phyloP scores from a whole-genome alignment of 2,888 invertebrate genomes.

The Bellardia bayeri region DNA sequence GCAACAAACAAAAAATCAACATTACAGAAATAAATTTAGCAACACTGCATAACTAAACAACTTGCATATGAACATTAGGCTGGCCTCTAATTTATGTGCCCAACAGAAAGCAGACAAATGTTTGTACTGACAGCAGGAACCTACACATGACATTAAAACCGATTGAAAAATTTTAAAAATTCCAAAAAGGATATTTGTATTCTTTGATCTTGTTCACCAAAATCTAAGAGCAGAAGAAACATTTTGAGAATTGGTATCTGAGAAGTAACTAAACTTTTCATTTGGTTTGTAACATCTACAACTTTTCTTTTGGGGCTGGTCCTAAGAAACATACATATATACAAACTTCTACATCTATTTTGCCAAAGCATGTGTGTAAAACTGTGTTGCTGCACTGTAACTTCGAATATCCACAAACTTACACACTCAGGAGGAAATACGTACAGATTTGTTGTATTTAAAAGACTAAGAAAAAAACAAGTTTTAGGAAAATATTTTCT shows the following conservation, averaged over 20 bases:
- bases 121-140: too few relatives aligned
- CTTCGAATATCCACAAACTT: conserved; percentile 11
- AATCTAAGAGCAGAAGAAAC: too few relatives aligned
- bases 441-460: background rate
- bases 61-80: background rate
- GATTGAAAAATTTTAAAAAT: too few relatives aligned
- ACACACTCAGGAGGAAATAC: background rate
- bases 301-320: too few relatives aligned
- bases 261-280: too few relatives aligned
- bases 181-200: too few relatives aligned
- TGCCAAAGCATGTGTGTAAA: background rate
- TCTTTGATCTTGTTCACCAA: too few relatives aligned
- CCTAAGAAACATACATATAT: background rate
- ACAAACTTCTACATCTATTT: background rate
- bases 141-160: too few relatives aligned
- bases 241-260: too few relatives aligned
- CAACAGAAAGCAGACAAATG: too few relatives aligned
- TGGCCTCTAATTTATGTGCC: too few relatives aligned
- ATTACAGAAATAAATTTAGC: conserved; percentile 52
- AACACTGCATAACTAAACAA: conserved; percentile 47
- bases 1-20: background rate
- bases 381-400: background rate
- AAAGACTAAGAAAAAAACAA: background rate
- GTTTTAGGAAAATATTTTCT: background rate
- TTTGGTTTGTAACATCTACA: too few relatives aligned